Base-by-base conservation (phyloP, 1,140 invertebrate genomes). In the Drosophila carrolli region DNA sequence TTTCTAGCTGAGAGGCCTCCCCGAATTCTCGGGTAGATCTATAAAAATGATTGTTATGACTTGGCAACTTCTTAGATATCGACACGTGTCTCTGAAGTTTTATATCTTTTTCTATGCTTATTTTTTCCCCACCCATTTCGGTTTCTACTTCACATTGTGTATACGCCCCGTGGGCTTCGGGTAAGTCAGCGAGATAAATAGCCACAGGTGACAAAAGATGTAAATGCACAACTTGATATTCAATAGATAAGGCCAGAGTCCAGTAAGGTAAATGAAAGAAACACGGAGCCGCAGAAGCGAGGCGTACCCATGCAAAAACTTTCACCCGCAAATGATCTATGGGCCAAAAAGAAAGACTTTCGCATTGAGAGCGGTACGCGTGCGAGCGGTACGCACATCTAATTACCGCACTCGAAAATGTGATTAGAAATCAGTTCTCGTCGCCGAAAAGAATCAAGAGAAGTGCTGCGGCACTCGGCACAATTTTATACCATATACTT, bases 191-290 rank as follows among this genome's bases (percentile, higher is more conserved):
- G 32, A 57, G 75, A 72, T 75, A 82, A 79, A 86, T 86, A 66
- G 79, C 80, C 83, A 72, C 84, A 74, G 84, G 84, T 88, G 83
- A 88, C 83, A 88, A 88, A 86, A 82, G 61, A 67, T 82, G 76
- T 77, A 88, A 86, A 86, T 83, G 71, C 82, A 81, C 72, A 79
- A 79, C 79, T 88, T 88, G 84, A 89, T 88, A 88, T 89, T 88
- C 83, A 80, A 89, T 89, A 88, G 83, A 88, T 88, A 88, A 89
- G 51, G 71, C 79, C 60, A 56, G 51, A 66, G 66, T 65, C 68
- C 50, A 75, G 75, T 88, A 75, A 79, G 74, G 88, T 82, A 86
- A 86, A 85, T 88, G 70, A 88, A 86, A 68, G 61, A 68, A 66
- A 68, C 65, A 79, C 53, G 65, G 57, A 78, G 59, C 51, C 63